These are phyloP conservation scores for Hirundo rustica DNA, from an alignment of 2,797 vertebrate species.

Conservation along the genomic window DNA sequence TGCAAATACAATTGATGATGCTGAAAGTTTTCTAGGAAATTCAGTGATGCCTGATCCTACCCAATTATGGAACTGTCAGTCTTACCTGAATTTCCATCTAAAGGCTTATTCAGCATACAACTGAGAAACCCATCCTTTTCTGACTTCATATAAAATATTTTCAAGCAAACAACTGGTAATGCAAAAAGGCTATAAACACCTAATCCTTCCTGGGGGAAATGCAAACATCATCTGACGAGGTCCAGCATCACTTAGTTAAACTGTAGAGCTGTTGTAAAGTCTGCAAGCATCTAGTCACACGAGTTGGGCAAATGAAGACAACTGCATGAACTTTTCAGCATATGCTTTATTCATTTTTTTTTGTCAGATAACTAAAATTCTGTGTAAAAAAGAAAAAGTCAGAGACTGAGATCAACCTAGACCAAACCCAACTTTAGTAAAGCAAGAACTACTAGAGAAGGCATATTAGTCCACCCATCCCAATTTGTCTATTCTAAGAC, in stretches of 20 bases:
- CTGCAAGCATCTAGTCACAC: background rate
- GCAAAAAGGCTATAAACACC: background rate
- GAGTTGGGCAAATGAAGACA: background rate
- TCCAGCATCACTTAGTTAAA: background rate
- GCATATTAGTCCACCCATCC: background rate
- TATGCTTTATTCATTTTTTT: background rate
- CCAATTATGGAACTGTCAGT: background rate
- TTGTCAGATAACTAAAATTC: background rate
- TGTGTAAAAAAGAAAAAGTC: background rate
- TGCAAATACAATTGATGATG: background rate
- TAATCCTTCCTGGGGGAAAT: background rate
- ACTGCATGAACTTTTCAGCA: background rate
- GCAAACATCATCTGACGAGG: background rate
- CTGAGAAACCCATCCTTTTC: background rate
- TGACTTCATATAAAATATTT: background rate
- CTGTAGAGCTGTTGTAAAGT: background rate
- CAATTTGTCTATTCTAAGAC: background rate
- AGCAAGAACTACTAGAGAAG: background rate
- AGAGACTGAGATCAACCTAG: background rate
- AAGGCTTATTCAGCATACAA: background rate
- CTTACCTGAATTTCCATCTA: background rate
- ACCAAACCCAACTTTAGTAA: background rate
- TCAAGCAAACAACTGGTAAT: background rate
- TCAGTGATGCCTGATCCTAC: background rate
- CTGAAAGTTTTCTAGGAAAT: background rate